Conservation (phyloP, 2,888 invertebrate species). For the Argyresthia albistria region DNA sequence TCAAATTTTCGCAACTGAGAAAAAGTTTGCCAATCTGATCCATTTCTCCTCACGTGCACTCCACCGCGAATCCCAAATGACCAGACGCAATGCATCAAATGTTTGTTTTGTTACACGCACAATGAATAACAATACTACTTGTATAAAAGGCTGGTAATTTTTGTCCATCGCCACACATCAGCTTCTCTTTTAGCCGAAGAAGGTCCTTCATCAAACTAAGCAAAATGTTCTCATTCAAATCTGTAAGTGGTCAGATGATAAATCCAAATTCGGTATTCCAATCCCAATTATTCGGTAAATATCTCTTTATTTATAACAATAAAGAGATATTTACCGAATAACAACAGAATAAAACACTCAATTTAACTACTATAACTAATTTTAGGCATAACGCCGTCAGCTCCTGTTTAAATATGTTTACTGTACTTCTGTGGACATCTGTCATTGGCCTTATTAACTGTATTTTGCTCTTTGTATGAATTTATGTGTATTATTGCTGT, state of each 20-base stretch:
- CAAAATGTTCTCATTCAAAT: constrained; percentile 66
- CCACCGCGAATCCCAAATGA: constrained; percentile 59
- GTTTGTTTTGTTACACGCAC: constrained; percentile 34
- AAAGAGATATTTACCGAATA: too few relatives aligned
- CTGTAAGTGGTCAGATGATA: constrained; percentile 35
- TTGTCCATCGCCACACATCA: constrained; percentile 46
- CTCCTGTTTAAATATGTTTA: too few relatives aligned
- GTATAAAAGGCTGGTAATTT: constrained; percentile 55
- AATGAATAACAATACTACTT: constrained; percentile 52
- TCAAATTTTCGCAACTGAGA: constrained; percentile 39
- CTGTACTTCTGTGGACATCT: too few relatives aligned
- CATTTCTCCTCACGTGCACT: constrained; percentile 55
- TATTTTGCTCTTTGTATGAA: too few relatives aligned
- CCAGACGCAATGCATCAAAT: constrained; percentile 54
- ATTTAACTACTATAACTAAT: too few relatives aligned
- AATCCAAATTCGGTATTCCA: too few relatives aligned
- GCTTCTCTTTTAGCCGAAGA: constrained; percentile 57
- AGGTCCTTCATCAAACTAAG: constrained; percentile 48
- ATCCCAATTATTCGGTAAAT: too few relatives aligned
- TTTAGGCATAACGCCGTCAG: too few relatives aligned
- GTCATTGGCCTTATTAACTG: too few relatives aligned
- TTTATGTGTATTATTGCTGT: too few relatives aligned
- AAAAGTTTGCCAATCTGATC: constrained; percentile 57
- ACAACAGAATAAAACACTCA: too few relatives aligned
- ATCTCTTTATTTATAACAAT: too few relatives aligned